Evolutionary conservation across 2,113 vertebrate species (phyloP).

Genomic region (Petrocephalus zakoni): DNA sequence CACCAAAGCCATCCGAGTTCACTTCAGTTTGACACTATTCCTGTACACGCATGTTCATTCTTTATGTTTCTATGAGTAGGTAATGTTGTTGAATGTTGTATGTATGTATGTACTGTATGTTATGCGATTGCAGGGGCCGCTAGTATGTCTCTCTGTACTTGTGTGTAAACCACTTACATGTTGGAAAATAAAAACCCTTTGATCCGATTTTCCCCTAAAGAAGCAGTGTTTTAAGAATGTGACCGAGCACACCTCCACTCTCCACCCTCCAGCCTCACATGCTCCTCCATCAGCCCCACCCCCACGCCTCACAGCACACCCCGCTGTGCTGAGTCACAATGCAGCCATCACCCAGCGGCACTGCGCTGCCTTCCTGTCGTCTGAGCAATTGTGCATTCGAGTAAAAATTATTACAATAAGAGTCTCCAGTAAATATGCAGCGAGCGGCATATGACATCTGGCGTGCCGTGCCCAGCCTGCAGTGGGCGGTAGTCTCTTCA

Average conservation of each 20-base stretch:
- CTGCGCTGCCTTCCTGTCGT: not conserved
- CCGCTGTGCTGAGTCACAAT: not conserved
- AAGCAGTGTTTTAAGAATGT: not conserved
- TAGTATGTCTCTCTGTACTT: not conserved
- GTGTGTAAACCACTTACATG: not conserved
- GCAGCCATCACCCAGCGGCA: not conserved
- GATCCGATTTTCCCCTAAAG: not conserved
- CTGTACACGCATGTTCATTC: not conserved
- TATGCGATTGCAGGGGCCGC: not conserved
- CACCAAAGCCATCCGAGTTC: not conserved
- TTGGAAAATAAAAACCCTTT: not conserved
- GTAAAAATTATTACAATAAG: not conserved
- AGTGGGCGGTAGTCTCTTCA: not conserved
- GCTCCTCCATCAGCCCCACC: not conserved
- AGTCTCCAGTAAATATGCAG: not conserved
- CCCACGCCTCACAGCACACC: not conserved
- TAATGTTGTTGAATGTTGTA: not conserved
- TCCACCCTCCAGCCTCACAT: not conserved
- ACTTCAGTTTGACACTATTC: not conserved
- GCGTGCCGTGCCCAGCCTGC: not conserved
- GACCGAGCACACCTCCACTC: not conserved
- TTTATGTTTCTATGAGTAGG: not conserved
- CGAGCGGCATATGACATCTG: not conserved
- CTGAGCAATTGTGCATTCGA: not conserved
- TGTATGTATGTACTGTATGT: not conserved